Evolutionary conservation across 2,797 vertebrate species (phyloP).

Genomic region (Brachyalestes nurse): DNA sequence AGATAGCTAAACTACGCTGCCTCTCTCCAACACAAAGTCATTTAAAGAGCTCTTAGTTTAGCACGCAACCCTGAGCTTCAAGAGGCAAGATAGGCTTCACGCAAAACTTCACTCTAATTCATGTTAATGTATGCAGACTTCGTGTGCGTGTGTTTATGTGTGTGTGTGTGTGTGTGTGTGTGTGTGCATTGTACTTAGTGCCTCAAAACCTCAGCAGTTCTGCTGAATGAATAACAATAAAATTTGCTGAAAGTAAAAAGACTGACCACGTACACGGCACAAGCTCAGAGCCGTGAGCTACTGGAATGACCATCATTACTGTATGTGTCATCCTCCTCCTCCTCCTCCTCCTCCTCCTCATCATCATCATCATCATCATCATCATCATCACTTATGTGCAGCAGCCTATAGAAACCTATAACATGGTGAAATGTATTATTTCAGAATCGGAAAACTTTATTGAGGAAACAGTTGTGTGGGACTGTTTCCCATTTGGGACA

Average conservation of each 20-base stretch:
- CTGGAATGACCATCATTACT: neutral
- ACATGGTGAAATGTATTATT: too few species aligned
- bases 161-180: constrained; percentile 11
- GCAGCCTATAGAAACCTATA: too few species aligned
- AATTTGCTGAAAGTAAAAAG: constrained; percentile 3
- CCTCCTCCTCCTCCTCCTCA: neutral
- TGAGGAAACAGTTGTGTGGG: too few species aligned
- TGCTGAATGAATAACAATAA: constrained; percentile 17
- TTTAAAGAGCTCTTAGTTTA: constrained; percentile 10
- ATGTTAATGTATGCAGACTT: constrained; percentile 10
- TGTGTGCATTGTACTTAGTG: constrained; percentile 3
- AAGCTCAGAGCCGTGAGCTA: neutral
- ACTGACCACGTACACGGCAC: neutral
- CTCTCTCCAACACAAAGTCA: neutral
- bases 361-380: too few species aligned
- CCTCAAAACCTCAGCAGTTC: neutral
- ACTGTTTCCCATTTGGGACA: too few species aligned
- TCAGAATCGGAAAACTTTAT: too few species aligned
- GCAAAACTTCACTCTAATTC: constrained; percentile 13
- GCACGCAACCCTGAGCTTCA: neutral
- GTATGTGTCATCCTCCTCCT: neutral
- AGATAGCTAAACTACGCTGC: neutral
- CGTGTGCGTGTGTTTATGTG: constrained; percentile 7
- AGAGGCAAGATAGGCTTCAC: neutral
- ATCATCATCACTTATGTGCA: too few species aligned